Base-by-base conservation (phyloP, 2,888 invertebrate genomes). In the Rhynchonema sp. region DNA sequence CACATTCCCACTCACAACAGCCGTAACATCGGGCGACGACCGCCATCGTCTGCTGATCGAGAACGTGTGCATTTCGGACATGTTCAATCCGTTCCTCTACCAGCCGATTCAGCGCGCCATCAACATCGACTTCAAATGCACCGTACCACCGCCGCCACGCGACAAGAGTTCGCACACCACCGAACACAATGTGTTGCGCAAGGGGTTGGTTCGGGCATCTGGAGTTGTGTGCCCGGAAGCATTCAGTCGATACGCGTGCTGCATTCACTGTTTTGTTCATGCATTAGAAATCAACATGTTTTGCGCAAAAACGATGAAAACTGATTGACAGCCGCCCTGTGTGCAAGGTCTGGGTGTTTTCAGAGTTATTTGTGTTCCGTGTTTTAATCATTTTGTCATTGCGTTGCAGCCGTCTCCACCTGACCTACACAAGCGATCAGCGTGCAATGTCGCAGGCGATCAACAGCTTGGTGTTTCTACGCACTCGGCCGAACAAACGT, bases 381-480 rank as follows among this genome's bases (percentile, higher is more conserved):
- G n/a, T n/a, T n/a, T n/a, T n/a, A n/a, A n/a, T n/a, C 38, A 13
- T 38, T 20, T 38, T 13, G 38, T 9, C 38, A 20, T 13, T 9
- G 20, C 46, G 20, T 38, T 38, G 9, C 57, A 52, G 58, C 1
- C 27, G 29, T 3, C 53, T 58, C 20, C n/a, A 20, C 2, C 30
- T 58, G 53, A 29, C 53, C 25, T 58, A 53, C 38, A 1, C 30
- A 1, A 30, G 30, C 6, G 58, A 58, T 23, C 20, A 3, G 27
- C 49, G 22, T 2, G 58, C 58, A 1, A 58, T 58, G 58, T 26
- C 58, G 30, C 58, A 58, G 53, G 52, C 53, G 17, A 26, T 58
- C 17, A 52, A 58, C 30, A 17, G 30, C 23, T 30, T 58, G 22
- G 49, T 58, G 29, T 58, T 3, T 26, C 9, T 58, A 20, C 49